These are phyloP conservation scores for Chydorus sphaericus DNA, from an alignment of 2,888 invertebrate species.

Conservation along the genomic window DNA sequence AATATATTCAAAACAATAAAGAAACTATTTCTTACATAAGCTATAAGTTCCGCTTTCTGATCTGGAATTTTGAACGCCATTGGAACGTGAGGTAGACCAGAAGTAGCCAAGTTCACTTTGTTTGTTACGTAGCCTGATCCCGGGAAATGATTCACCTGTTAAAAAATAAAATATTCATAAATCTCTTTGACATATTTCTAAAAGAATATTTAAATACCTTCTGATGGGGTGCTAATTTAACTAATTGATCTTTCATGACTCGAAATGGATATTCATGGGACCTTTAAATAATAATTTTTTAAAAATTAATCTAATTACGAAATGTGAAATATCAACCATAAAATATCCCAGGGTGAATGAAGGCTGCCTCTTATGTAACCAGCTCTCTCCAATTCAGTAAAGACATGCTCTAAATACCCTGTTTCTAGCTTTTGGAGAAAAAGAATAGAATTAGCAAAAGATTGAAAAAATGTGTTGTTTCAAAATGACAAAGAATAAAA, in stretches of 20 bases:
- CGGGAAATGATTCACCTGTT: slow-evolving; percentile 79
- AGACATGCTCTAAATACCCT: slow-evolving; percentile 65
- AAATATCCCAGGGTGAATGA: slow-evolving; percentile 57
- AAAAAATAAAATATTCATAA: slow-evolving; percentile 17
- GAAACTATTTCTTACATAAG: slow-evolving; percentile 46
- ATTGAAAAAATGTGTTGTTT: background rate
- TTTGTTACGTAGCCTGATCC: slow-evolving; percentile 86
- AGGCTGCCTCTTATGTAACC: slow-evolving; percentile 48
- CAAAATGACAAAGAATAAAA: background rate
- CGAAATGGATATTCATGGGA: slow-evolving; percentile 83
- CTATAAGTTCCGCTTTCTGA: slow-evolving; percentile 50
- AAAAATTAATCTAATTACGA: too few species aligned
- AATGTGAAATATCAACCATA: slow-evolving; percentile 49
- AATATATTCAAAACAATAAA: too few species aligned
- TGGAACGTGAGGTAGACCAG: slow-evolving; percentile 63
- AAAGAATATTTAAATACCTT: slow-evolving; percentile 28
- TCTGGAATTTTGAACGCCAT: slow-evolving; percentile 73
- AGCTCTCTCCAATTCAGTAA: slow-evolving; percentile 53
- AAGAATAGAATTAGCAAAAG: background rate
- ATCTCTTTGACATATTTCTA: too few species aligned
- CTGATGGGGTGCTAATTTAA: slow-evolving; percentile 51
- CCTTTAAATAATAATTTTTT: too few species aligned
- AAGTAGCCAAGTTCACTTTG: slow-evolving; percentile 75
- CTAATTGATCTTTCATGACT: slow-evolving; percentile 36
- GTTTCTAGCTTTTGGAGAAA: slow-evolving; percentile 34